phyloP scores from a whole-genome alignment of 2,113 vertebrate genomes.

The Poicephalus gulielmi region DNA sequence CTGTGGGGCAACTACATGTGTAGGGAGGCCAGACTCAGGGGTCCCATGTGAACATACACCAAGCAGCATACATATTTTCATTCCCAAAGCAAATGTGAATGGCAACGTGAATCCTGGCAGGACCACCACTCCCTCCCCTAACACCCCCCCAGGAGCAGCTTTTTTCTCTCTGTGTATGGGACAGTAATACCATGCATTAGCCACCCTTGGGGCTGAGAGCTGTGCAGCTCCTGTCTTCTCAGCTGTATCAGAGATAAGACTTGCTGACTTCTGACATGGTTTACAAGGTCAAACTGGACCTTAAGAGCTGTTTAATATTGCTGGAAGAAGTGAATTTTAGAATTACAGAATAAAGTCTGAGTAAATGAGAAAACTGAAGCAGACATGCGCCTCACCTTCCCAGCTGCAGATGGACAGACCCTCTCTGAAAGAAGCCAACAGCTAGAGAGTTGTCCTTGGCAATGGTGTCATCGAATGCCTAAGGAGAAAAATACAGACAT shows the following conservation, averaged over 20 bases:
- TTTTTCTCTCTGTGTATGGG: not conserved
- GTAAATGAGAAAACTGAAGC: not conserved
- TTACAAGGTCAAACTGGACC: not conserved
- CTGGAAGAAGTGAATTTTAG: not conserved
- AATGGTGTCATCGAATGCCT: slow-evolving; percentile 82
- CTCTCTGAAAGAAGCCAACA: slow-evolving; percentile 88
- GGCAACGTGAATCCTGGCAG: not conserved
- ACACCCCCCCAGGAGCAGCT: not conserved
- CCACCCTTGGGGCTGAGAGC: not conserved
- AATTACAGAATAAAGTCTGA: not conserved
- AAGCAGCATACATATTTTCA: not conserved
- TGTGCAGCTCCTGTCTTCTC: not conserved
- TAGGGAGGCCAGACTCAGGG: not conserved
- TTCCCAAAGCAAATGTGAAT: not conserved
- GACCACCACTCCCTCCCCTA: no score
- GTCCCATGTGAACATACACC: not conserved
- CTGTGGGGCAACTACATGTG: not conserved
- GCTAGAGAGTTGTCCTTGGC: slow-evolving; percentile 84
- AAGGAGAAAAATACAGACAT: not conserved
- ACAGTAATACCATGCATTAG: not conserved
- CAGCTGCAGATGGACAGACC: slow-evolving; percentile 80
- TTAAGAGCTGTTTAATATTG: not conserved
- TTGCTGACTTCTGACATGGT: not conserved
- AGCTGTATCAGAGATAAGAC: not conserved
- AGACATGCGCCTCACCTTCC: slow-evolving; percentile 45